Evolutionary conservation across 2,888 invertebrate species (phyloP), one percentile per base, ranked within the genome.

Genomic region (Callimorpha dominula): DNA sequence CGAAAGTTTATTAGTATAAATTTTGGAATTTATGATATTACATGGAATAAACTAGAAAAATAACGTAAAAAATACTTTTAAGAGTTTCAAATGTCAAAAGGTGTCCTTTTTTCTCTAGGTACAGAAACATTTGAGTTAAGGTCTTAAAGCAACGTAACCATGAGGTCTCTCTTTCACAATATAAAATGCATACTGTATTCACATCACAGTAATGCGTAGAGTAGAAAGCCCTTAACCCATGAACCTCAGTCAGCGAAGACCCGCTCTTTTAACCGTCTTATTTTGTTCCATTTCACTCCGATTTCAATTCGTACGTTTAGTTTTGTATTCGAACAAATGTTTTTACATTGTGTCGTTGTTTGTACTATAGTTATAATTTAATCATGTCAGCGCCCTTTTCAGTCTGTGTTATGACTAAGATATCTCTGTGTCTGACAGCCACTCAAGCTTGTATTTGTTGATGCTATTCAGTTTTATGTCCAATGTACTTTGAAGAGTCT

Each of bases 361-460:
- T 42, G 8, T 72, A 64, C 71, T 70, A 65, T 71, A 76, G 71
- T 62, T 66, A 73, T 75, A 66, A 75, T 78, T 71, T 68, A 71
- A 76, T 72, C 57, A 49, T 71, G 80, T 83, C 80, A 73, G 75
- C 67, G 12, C 73, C 65, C 69, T 73, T 75, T 75, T 77, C 74
- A 77, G 20, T 64, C 72, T 17, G 67, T 60, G 40, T 70, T 63
- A 65, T 75, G 75, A 74, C 64, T 68, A 17, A 57, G 40, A 49
- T 20, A 50, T 78, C 46, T 64, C 73, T 78, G 79, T 70, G 31
- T 57, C 20, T 73, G 78, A 78, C 76, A 79, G 60, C 31, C n/a
- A 1, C 68, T 67, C 42, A 68, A 62, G 42, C 62, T 71, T 74
- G 46, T 68, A 54, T 50, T 65, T 74, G 73, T 69, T 71, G 73